Evolutionary conservation across 2,888 invertebrate genomes (phyloP).

Genomic region (Drosophila testacea): DNA sequence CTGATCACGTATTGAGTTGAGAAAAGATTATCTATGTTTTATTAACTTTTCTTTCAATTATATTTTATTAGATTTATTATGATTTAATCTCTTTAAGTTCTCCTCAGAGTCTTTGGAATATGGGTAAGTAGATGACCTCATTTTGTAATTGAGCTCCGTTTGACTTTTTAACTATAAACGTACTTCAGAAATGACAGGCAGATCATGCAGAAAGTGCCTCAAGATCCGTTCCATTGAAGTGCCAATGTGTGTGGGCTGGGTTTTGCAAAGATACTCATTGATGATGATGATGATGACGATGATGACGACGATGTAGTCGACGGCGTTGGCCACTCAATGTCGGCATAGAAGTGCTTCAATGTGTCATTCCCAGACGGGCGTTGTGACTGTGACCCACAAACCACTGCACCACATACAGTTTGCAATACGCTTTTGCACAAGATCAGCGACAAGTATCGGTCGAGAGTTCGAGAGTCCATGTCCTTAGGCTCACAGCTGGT

Average conservation of each 20-base stretch:
- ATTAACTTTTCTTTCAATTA: too few relatives aligned
- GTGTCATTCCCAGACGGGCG: conserved; percentile 63
- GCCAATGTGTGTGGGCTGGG: conserved; percentile 70
- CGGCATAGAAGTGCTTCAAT: conserved; percentile 77
- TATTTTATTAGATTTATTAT: too few relatives aligned
- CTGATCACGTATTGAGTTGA: too few relatives aligned
- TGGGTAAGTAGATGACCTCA: conserved; percentile 57
- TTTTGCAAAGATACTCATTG: conserved; percentile 56
- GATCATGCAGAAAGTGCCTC: conserved; percentile 60
- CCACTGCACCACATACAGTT: conserved; percentile 45
- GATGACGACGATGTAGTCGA: conserved; percentile 44
- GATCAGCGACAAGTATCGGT: conserved; percentile 37
- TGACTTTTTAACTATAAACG: conserved; percentile 28
- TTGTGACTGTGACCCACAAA: conserved; percentile 70
- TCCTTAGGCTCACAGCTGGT: conserved; percentile 75
- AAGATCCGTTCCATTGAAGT: conserved; percentile 63
- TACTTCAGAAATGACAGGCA: conserved; percentile 58
- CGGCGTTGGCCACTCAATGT: conserved; percentile 69
- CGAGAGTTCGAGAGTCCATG: conserved; percentile 36
- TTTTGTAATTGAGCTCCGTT: conserved; percentile 36
- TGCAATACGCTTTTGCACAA: conserved; percentile 58
- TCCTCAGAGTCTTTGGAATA: not conserved
- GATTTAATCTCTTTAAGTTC: not conserved
- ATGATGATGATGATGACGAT: conserved; percentile 20
- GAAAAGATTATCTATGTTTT: too few relatives aligned